Percentiles rank a stretch among this genome's conserved stretches.
Evolutionary conservation across 2,797 vertebrate species (phyloP).

Genomic region (Balearica regulorum): DNA sequence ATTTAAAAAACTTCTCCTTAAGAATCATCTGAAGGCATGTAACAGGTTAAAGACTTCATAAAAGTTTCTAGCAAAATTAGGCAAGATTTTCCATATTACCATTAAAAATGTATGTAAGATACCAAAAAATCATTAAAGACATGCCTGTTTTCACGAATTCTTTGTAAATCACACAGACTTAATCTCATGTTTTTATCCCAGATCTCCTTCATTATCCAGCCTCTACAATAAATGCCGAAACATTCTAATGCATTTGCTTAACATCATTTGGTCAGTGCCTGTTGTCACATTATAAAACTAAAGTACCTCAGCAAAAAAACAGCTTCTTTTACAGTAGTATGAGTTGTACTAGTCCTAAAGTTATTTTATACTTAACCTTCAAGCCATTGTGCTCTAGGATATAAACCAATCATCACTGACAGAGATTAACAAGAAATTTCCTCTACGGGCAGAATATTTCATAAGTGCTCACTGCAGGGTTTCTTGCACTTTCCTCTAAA

Average conservation of each 20-base stretch:
- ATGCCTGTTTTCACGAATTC: neutral
- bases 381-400: constrained; percentile 6
- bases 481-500: constrained; percentile 29
- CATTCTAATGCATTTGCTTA: neutral
- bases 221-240: neutral
- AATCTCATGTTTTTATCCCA: neutral
- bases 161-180: neutral
- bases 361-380: constrained; percentile 40
- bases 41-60: neutral
- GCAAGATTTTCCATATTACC: neutral
- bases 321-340: neutral
- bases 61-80: neutral
- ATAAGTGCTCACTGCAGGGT: constrained; percentile 41
- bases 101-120: neutral
- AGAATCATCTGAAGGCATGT: neutral
- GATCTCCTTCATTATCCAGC: neutral
- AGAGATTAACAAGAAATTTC: constrained; percentile 57
- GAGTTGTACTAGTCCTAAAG: neutral
- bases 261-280: neutral
- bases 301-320: neutral
- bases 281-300: constrained; percentile 7
- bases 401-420: constrained; percentile 45
- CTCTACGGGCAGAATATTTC: neutral
- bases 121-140: neutral
- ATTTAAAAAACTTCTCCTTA: neutral